A percentile compares a stretch with the other conserved stretches of the same genome.
phyloP scores from a whole-genome alignment of 2,888 invertebrate species.

The Heteromyza rotundicornis region DNA sequence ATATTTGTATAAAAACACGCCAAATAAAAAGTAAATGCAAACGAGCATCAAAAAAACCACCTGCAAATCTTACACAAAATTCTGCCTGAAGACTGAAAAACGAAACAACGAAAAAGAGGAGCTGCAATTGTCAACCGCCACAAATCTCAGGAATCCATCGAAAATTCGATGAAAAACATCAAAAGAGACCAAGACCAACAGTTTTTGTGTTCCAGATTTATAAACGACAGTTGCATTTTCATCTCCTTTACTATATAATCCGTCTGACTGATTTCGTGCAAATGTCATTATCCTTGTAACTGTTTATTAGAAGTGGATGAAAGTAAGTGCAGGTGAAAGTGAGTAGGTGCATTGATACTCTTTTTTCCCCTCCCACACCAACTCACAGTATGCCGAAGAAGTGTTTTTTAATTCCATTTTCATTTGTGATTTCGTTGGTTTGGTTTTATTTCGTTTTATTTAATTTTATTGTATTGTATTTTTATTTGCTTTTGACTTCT shows the following conservation, averaged over 20 bases:
- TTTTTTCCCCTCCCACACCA: no score
- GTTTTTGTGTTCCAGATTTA: no score
- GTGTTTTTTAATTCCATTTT: no score
- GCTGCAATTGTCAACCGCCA: background rate
- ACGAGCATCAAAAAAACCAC: background rate
- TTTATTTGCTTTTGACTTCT: no score
- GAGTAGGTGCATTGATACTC: background rate
- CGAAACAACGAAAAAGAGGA: background rate
- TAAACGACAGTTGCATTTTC: no score
- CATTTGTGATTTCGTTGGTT: background rate
- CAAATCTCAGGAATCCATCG: no score
- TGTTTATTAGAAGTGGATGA: background rate
- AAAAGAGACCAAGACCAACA: background rate
- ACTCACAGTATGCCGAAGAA: no score
- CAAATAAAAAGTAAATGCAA: conserved; percentile 18
- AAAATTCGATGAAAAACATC: background rate
- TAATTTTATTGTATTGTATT: no score
- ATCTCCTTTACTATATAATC: no score
- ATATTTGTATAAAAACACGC: conserved; percentile 17
- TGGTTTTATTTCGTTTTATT: background rate
- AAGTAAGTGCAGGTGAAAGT: background rate
- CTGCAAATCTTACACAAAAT: background rate
- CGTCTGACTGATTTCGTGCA: background rate
- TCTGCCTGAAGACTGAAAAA: background rate
- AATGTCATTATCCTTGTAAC: background rate